Evolutionary conservation across 2,888 invertebrate species (phyloP), one percentile per base, ranked within the genome.

Genomic region (Acronicta alni): DNA sequence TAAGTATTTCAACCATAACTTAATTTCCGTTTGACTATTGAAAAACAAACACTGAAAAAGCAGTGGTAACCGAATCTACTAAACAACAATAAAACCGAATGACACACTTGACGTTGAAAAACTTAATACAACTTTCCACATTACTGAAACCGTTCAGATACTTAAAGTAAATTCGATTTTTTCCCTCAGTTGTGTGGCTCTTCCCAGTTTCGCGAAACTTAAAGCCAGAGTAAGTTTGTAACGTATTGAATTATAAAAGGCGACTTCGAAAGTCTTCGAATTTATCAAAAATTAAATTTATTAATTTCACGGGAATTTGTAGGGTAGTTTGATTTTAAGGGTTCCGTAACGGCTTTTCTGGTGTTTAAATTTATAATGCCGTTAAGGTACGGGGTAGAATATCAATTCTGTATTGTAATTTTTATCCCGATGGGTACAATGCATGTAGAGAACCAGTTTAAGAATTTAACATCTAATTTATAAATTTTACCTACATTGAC

Each of bases 161-260:
- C 51, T 70, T 47, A 43, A 48, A 63, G 53, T 68, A 46, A 58
- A 68, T 68, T 70, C 67, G 65, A 52, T 70, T 54, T 68, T 57
- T 15, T 14, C 16, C 12, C 2, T 15, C 41, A 16, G 30, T 42
- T 35, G 8, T 16, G n/a, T 20, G 18, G 17, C 39, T 3, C 20
- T 53, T 32, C 14, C 18, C n/a, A 54, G 38, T 54, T 67, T 30
- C 9, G 16, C 14, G 16, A 45, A 67, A 44, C 23, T 67, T 38
- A 39, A 53, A 47, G 69, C 54, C 45, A 2, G 38, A 16, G 26
- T 10, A 54, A 65, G 30, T 66, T 66, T 18, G 20, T 23, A 45
- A 67, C 70, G 52, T 42, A 67, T 67, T 67, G 70, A 67, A 70
- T 67, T 67, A 67, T 70, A 52, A 52, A 48, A n/a, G n/a, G n/a